These are phyloP conservation scores for Lepus oiostolus DNA, from an alignment of 2,797 vertebrate species.

Conservation along the genomic window DNA sequence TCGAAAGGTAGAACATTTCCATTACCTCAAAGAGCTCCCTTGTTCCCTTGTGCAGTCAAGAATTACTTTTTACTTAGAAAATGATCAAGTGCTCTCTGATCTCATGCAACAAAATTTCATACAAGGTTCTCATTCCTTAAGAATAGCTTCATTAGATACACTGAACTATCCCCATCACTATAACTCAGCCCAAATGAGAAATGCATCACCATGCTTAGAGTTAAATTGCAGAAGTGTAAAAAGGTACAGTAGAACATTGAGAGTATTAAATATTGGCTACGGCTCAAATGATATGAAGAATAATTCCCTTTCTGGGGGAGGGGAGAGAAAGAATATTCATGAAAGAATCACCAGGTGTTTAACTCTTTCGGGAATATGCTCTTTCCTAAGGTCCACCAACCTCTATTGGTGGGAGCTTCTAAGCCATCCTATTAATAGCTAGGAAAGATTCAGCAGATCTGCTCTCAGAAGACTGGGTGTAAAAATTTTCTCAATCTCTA, in stretches of 20 bases:
- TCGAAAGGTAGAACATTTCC: neutral
- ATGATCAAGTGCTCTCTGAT: constrained; percentile 52
- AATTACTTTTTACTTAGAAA: constrained; percentile 51
- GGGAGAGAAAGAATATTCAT: neutral
- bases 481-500: constrained; percentile 71
- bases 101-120: neutral
- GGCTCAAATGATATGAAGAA: neutral
- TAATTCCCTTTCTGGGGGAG: neutral
- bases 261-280: constrained; percentile 1
- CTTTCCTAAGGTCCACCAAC: constrained; percentile 30
- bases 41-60: neutral
- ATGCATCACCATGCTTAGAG: neutral
- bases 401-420: constrained; percentile 73
- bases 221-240: neutral
- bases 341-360: constrained; percentile 33
- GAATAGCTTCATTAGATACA: constrained; percentile 5
- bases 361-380: constrained; percentile 9
- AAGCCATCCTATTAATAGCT: constrained; percentile 80
- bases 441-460: constrained; percentile 69
- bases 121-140: neutral
- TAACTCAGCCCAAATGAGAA: constrained; percentile 24
- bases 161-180: neutral
- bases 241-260: neutral
- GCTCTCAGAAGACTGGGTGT: constrained; percentile 61
- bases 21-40: neutral